phyloP scores from a whole-genome alignment of 2,888 invertebrate species.

The Drosophila suboccidentalis region DNA sequence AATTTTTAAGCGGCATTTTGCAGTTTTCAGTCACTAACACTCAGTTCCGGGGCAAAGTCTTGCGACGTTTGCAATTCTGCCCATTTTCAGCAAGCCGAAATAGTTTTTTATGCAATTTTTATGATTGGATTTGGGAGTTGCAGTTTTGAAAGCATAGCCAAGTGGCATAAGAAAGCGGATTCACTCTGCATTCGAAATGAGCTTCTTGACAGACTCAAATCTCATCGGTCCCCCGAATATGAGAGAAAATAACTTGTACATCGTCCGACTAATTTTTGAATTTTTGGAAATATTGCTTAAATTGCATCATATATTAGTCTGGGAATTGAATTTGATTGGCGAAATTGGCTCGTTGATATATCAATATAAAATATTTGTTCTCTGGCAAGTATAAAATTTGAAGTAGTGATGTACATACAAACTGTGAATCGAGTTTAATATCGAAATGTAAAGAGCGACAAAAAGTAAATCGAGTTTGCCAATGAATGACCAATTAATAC shows the following conservation, averaged over 20 bases:
- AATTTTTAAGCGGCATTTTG: constrained; percentile 76
- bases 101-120: constrained; percentile 79
- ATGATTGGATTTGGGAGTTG: constrained; percentile 74
- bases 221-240: constrained; percentile 9
- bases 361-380: background rate
- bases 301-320: background rate
- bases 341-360: constrained; percentile 1
- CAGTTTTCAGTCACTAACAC: constrained; percentile 70
- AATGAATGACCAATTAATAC: no score
- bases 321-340: constrained; percentile 14
- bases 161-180: constrained; percentile 42
- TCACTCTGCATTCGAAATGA: constrained; percentile 50
- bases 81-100: constrained; percentile 64
- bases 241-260: background rate
- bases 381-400: background rate
- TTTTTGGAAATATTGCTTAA: constrained; percentile 1
- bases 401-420: no score
- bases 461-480: no score
- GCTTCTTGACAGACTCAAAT: constrained; percentile 40
- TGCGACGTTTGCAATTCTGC: constrained; percentile 35
- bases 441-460: no score
- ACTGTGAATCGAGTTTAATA: no score
- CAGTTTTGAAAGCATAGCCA: constrained; percentile 30
- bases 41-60: constrained; percentile 54
- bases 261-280: constrained; percentile 1